Conservation (phyloP, 2,113 vertebrate genomes). For the Numenius arquata region DNA sequence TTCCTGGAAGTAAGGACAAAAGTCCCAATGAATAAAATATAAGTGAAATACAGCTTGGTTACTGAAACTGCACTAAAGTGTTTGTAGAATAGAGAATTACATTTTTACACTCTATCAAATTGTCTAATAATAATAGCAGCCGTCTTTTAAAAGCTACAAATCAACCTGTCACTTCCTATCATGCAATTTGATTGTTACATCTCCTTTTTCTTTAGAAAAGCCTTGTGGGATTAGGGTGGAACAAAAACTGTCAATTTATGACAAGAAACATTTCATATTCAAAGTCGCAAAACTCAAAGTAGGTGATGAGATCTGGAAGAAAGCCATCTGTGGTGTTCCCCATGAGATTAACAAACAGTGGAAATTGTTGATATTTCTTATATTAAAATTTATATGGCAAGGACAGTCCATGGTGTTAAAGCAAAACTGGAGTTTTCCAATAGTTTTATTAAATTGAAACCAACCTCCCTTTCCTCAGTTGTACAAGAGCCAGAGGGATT, state of each 20-base stretch:
- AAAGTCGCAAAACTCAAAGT: background rate
- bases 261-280: conserved; percentile 31
- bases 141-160: conserved; percentile 28
- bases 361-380: background rate
- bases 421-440: background rate
- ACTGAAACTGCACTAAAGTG: background rate
- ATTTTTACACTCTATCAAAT: conserved; percentile 21
- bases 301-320: conserved; percentile 9
- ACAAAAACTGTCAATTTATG: conserved; percentile 43
- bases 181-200: conserved; percentile 9
- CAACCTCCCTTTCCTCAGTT: background rate
- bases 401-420: background rate
- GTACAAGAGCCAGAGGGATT: background rate
- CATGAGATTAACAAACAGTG: background rate
- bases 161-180: conserved; percentile 41
- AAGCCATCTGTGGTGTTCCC: background rate
- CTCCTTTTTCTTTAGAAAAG: conserved; percentile 14
- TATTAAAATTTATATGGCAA: background rate
- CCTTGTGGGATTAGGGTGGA: background rate
- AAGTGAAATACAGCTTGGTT: background rate
- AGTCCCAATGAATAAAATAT: background rate
- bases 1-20: background rate
- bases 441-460: background rate
- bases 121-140: conserved; percentile 42
- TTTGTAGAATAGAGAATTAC: conserved; percentile 22